Base-by-base conservation (phyloP, 2,888 invertebrate genomes). In the Luperina nickerlii region DNA sequence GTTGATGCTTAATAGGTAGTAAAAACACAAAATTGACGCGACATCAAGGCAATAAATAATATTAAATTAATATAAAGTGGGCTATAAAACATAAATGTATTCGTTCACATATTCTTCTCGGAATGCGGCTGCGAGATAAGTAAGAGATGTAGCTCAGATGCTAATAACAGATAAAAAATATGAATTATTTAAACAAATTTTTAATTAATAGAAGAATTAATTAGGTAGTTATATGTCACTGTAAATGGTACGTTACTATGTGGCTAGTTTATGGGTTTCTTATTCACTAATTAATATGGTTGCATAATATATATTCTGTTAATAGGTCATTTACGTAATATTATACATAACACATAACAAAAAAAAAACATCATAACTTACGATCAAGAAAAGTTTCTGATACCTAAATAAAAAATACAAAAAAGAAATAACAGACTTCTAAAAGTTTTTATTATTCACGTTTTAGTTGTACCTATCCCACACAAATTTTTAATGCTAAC, bases 201-300 rank as follows among this genome's bases (percentile, higher is more conserved):
- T 90, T 91, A 91, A 91, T 91, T 91, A 91, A 91, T 88, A 88
- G 84, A 88, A 89, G 88, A 88, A 67, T 90, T 90, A 90, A 91
- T 91, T 78, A 84, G 74, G 73, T 78, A 82, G 42, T 89, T 85
- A 87, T 70, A 42, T 84, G 84, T 87, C 76, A 71, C 67, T 76
- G 72, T 81, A 78, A 84, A 81, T 76, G 63, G 66, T 69, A 24
- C 42, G 24, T 24, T 48, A 57, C 60, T 38, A 60, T 18, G 57
- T 60, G 9, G 38, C 9, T 81, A 73, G 74, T 90, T 85, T 84
- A 89, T 82, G 51, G n/a, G 24, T 79, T 62, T 79, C 73, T 70
- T 74, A 67, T 76, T 71, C 27, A 45, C 66, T 57, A 76, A 77
- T n/a, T n/a, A n/a, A 87, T 18, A 42, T 32, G 11, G 32, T 57